Conservation (phyloP, 1,140 invertebrate species). For the Papilio glaucus region DNA sequence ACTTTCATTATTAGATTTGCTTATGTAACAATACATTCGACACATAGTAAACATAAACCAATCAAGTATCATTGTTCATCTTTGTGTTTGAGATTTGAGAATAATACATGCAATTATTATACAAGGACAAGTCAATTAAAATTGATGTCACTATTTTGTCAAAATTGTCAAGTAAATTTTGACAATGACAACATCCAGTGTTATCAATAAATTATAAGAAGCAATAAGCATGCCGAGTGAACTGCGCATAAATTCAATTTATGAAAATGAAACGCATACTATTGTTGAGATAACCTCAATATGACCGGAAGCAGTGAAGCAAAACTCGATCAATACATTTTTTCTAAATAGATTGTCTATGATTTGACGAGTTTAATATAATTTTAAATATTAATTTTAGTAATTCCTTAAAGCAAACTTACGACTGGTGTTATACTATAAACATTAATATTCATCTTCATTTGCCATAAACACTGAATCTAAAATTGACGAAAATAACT, state of each 20-base stretch:
- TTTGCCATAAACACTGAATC: background rate
- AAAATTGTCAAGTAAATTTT: slow-evolving; percentile 56
- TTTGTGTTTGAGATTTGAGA: slow-evolving; percentile 65
- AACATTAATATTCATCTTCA: background rate
- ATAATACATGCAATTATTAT: background rate
- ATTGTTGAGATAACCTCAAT: slow-evolving; percentile 29
- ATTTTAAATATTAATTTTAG: background rate
- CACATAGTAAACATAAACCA: slow-evolving; percentile 4
- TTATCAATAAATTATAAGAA: slow-evolving; percentile 32
- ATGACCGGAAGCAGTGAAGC: slow-evolving; percentile 30
- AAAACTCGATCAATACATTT: slow-evolving; percentile 31
- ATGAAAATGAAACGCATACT: background rate
- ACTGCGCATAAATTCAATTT: background rate
- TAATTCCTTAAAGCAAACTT: background rate
- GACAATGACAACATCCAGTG: slow-evolving; percentile 52
- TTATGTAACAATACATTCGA: background rate
- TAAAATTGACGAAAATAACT: slow-evolving; percentile 3
- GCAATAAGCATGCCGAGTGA: background rate
- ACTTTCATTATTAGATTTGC: background rate
- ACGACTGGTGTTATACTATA: background rate
- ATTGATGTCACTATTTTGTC: slow-evolving; percentile 48
- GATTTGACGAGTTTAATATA: too few species aligned
- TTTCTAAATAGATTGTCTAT: slow-evolving; percentile 27
- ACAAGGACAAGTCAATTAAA: background rate
- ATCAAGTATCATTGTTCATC: background rate